Percentiles rank a stretch among this genome's conserved stretches.
These are phyloP conservation scores for Triplophysa dalaica DNA, from an alignment of 2,113 vertebrate genomes.

Conservation along the genomic window DNA sequence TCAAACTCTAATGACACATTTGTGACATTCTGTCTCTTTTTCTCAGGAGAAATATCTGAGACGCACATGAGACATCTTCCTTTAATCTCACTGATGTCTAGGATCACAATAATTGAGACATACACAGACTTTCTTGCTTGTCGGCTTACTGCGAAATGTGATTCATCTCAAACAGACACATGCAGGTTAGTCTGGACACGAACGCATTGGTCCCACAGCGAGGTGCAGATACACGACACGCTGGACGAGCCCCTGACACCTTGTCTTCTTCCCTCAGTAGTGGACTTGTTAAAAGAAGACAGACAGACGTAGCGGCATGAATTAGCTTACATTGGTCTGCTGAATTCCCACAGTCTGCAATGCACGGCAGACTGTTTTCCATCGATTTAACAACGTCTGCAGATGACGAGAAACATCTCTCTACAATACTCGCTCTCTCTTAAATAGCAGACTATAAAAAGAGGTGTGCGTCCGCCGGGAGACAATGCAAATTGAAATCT, in stretches of 20 bases:
- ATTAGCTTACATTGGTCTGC: conserved; percentile 64
- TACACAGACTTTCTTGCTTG: conserved; percentile 48
- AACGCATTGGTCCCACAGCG: conserved; percentile 50
- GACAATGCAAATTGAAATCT: conserved; percentile 65
- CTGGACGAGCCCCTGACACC: conserved; percentile 44
- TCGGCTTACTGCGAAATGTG: conserved; percentile 61
- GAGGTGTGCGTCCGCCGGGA: conserved; percentile 56
- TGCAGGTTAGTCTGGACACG: conserved; percentile 48
- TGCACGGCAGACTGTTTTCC: conserved; percentile 59
- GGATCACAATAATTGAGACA: neutral
- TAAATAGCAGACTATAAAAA: conserved; percentile 67
- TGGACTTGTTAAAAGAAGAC: conserved; percentile 52
- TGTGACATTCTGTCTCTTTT: too few species aligned
- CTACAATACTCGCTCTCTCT: conserved; percentile 62
- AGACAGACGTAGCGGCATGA: conserved; percentile 66
- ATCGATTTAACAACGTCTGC: conserved; percentile 67
- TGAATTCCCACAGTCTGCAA: conserved; percentile 60
- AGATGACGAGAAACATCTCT: conserved; percentile 58
- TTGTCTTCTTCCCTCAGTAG: conserved; percentile 30
- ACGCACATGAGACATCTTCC: too few species aligned
- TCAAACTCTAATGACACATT: too few species aligned
- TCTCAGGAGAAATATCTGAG: too few species aligned
- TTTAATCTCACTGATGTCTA: too few species aligned
- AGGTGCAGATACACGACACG: conserved; percentile 54
- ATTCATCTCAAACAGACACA: conserved; percentile 40